Evolutionary conservation across 2,113 vertebrate genomes (phyloP).

Genomic region (Hemibagrus wyckioides): DNA sequence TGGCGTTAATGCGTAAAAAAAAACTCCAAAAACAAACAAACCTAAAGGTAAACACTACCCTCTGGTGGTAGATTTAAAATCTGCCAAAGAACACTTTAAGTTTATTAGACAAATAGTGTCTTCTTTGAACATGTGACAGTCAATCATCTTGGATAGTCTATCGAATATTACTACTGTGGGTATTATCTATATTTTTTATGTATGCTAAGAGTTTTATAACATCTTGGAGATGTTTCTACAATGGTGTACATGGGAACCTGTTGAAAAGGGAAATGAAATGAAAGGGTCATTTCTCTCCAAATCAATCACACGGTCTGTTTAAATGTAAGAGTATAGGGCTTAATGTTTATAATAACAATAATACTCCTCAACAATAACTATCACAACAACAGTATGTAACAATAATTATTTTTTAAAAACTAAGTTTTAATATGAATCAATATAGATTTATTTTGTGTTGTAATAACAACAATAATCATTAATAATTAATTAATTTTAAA

Average conservation of each 20-base stretch:
- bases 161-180: neutral
- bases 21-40: no score
- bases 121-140: neutral
- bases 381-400: no score
- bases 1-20: neutral
- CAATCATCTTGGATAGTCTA: neutral
- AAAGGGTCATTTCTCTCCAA: neutral
- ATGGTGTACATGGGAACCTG: no score
- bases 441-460: no score
- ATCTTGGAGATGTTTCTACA: neutral
- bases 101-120: neutral
- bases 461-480: no score
- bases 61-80: constrained; percentile 30
- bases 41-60: constrained; percentile 21
- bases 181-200: neutral
- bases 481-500: no score
- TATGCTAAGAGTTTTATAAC: neutral
- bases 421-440: no score
- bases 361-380: neutral
- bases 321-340: neutral
- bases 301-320: neutral
- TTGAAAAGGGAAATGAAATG: neutral
- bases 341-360: neutral
- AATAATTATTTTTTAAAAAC: no score
- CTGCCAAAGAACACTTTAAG: neutral